Evolutionary conservation across 1,140 invertebrate species (phyloP).

Genomic region (Lanistes nyassanus): DNA sequence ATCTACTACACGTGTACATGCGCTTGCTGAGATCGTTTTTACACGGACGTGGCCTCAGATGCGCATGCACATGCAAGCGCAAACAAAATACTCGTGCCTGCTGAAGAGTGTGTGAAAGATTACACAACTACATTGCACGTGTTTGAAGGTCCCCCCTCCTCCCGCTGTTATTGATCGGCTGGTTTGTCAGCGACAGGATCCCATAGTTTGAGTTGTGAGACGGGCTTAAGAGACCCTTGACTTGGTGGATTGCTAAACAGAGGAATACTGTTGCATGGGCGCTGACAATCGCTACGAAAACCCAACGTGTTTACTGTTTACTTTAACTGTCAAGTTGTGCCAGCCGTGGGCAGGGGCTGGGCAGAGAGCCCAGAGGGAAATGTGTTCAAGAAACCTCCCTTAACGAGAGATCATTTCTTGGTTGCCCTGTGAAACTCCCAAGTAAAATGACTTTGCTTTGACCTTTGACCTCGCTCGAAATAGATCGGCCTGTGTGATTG

Average conservation of each 20-base stretch:
- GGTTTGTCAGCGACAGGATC: background rate
- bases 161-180: background rate
- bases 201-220: no score
- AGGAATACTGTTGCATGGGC: background rate
- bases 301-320: no score
- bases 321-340: no score
- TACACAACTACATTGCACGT: background rate
- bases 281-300: background rate
- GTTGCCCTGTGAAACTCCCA: no score
- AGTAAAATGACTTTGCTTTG: no score
- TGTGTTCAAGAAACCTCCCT: no score
- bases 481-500: no score
- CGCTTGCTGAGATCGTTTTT: no score
- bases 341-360: background rate
- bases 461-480: no score
- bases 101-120: background rate
- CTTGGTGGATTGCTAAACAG: no score
- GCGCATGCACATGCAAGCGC: background rate
- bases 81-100: background rate
- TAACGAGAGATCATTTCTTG: no score
- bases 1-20: background rate
- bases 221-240: no score
- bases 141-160: background rate
- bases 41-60: background rate
- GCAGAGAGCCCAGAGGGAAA: background rate